phyloP scores from a whole-genome alignment of 2,888 invertebrate genomes.

The Mechanitis mazaeus region DNA sequence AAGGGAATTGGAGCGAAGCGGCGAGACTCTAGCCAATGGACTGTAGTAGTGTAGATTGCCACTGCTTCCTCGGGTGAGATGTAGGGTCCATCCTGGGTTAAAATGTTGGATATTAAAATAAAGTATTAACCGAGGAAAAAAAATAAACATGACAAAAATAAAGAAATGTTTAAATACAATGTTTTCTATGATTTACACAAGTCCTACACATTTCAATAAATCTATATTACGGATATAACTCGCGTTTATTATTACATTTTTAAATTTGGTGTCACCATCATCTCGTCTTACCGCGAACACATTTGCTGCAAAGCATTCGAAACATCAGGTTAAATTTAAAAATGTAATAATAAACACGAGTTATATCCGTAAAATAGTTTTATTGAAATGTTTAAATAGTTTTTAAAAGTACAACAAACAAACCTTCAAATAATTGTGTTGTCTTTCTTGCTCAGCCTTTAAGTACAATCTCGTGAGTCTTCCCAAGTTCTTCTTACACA shows the following conservation, averaged over 20 bases:
- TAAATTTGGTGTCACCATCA: too few relatives aligned
- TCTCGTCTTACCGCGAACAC: too few relatives aligned
- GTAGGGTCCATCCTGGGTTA: slow-evolving; percentile 93
- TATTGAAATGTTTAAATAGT: too few relatives aligned
- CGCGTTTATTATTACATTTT: too few relatives aligned
- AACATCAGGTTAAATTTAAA: too few relatives aligned
- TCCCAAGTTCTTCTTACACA: slow-evolving; percentile 99
- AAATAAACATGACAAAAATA: not conserved
- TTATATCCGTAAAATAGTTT: too few relatives aligned
- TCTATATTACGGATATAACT: too few relatives aligned
- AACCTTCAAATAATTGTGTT: slow-evolving; percentile 97
- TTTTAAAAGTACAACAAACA: not conserved
- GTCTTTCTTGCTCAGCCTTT: slow-evolving; percentile 98
- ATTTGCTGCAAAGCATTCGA: too few relatives aligned
- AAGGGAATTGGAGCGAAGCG: slow-evolving; percentile 99
- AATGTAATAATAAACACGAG: too few relatives aligned
- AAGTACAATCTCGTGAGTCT: slow-evolving; percentile 97
- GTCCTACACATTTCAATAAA: too few relatives aligned
- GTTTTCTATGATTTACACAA: too few relatives aligned
- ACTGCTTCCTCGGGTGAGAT: slow-evolving; percentile 99
- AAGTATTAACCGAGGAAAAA: not conserved
- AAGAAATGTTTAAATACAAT: too few relatives aligned
- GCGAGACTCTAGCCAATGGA: slow-evolving; percentile 99
- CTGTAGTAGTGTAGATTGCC: slow-evolving; percentile 99
- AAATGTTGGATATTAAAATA: slow-evolving; percentile 8